Base-by-base conservation (phyloP, 2,113 vertebrate species). In the Elephantulus edwardii region DNA sequence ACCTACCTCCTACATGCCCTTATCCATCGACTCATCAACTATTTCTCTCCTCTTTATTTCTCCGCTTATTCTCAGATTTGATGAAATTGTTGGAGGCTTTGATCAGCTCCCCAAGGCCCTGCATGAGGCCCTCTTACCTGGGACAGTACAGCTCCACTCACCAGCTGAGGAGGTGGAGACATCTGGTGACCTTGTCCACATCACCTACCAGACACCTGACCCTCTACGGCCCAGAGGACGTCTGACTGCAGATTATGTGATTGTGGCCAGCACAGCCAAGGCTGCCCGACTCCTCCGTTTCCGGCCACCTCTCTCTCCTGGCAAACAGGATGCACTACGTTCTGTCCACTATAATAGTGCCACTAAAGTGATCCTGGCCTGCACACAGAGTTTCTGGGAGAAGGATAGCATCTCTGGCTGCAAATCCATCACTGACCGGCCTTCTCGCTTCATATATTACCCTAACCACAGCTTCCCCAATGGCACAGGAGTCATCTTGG, bases 341-440 rank as follows among this genome's bases (percentile, higher is more conserved):
- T 98, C 97, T 0, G 60, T 98, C 16, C 98, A 98, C 87, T 99
- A 99, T 0, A 90, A 88, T 0, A 97, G 97, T 7, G 60, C 97
- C 91, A 96, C 98, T 81, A 98, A 99, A 87, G 97, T 98, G 3
- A 74, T 96, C 30, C 97, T 99, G 93, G 98, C 96, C 6, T 98
- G 98, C 95, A 96, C 77, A 0, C n/a, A 96, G 79, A 97, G 86
- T 33, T 99, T 99, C 96, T 99, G 98, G 98, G 98, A 99, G 83
- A 48, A 74, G 1, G 98, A 98, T 0, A 96, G 97, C 70, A 98
- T 99, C 93, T 93, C 0, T 4, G 97, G 98, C 0, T 98, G 98
- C 0, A 97, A 96, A 6, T 98, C 98, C 64, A 46, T 97, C 96
- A 98, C 98, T 0, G 64, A 96, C 6, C 66, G 71, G 26, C 95